Evolutionary conservation across 2,888 invertebrate species (phyloP).

Genomic region (Acanthosepion esculentum): DNA sequence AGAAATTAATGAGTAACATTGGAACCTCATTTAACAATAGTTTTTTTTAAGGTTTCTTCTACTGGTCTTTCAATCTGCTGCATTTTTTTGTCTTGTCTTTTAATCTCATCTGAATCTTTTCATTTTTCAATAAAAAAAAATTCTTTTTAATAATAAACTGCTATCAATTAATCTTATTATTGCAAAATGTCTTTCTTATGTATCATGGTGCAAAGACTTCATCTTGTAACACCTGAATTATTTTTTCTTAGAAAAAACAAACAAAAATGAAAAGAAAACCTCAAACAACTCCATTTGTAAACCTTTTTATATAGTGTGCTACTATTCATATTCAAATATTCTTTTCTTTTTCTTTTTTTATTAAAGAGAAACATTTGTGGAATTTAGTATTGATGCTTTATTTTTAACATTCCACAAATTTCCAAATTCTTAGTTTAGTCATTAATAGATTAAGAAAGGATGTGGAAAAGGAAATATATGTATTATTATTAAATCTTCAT

Average conservation of each 20-base stretch:
- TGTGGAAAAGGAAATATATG: too few relatives aligned
- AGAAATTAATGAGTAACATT: not conserved
- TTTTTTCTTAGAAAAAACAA: not conserved
- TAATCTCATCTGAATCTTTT: not conserved
- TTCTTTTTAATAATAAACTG: not conserved
- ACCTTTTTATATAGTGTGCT: too few relatives aligned
- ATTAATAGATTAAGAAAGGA: too few relatives aligned
- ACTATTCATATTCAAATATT: too few relatives aligned
- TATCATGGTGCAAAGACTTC: conserved; percentile 33
- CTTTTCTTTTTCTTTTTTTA: too few relatives aligned
- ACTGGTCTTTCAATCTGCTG: conserved; percentile 9
- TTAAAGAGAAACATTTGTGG: not conserved
- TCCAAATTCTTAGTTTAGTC: not conserved
- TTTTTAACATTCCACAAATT: not conserved
- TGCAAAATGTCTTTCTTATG: not conserved
- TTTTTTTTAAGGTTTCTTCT: not conserved
- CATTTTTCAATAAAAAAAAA: conserved; percentile 5
- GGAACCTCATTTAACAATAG: not conserved
- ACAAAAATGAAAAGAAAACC: too few relatives aligned
- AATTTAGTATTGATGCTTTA: not conserved
- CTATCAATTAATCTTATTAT: not conserved
- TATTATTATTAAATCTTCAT: too few relatives aligned
- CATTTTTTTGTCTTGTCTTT: conserved; percentile 20
- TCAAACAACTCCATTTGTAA: too few relatives aligned
- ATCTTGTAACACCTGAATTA: conserved; percentile 15